Evolutionary conservation across 2,888 invertebrate species (phyloP).

Genomic region (Julus scandinavius): DNA sequence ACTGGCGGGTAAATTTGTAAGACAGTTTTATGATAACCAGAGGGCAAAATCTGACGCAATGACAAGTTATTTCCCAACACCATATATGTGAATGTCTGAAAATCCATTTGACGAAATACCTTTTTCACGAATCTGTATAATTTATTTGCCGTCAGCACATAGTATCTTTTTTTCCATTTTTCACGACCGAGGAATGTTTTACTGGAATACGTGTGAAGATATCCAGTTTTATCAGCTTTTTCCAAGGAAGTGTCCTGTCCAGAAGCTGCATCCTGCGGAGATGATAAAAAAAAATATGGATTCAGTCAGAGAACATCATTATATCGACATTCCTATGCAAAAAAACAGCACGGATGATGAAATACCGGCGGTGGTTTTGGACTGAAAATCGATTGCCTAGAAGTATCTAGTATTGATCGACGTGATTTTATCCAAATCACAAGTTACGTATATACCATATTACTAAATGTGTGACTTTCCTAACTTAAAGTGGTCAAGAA

Average conservation of each 20-base stretch:
- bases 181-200: conserved; percentile 51
- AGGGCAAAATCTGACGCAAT: too few species aligned
- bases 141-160: conserved; percentile 19
- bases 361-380: neutral
- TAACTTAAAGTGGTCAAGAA: too few species aligned
- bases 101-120: neutral
- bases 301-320: neutral
- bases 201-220: conserved; percentile 33
- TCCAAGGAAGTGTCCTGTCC: conserved; percentile 38
- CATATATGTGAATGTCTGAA: too few species aligned
- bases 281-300: neutral
- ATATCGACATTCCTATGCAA: neutral
- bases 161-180: conserved; percentile 51
- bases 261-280: conserved; percentile 48
- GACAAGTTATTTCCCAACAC: too few species aligned
- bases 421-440: too few species aligned
- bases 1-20: too few species aligned
- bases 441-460: too few species aligned
- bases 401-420: too few species aligned
- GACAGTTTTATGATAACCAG: too few species aligned
- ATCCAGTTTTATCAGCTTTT: conserved; percentile 30
- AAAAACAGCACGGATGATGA: neutral
- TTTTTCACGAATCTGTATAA: conserved; percentile 42
- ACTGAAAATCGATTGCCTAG: too few species aligned
- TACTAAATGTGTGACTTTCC: too few species aligned